Conservation (phyloP, 1,140 invertebrate genomes). For the Meteorus sp. region DNA sequence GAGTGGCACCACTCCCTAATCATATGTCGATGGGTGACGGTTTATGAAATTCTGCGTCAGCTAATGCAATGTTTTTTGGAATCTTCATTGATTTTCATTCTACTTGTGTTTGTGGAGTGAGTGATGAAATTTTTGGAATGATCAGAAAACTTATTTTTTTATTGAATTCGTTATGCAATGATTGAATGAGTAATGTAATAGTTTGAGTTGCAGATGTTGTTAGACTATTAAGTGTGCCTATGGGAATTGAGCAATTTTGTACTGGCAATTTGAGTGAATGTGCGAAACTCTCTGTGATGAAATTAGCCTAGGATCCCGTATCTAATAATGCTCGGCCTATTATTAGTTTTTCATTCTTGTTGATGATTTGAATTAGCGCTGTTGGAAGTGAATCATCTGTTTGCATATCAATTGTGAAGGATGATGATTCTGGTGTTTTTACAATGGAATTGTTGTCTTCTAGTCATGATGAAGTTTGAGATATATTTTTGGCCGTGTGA, state of each 20-base stretch:
- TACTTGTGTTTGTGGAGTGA: slow-evolving; percentile 9
- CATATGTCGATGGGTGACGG: slow-evolving; percentile 41
- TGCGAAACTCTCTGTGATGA: background rate
- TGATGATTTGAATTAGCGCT: no score
- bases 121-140: slow-evolving; percentile 21
- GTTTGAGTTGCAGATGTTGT: background rate
- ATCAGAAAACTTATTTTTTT: slow-evolving; percentile 2
- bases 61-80: slow-evolving; percentile 29
- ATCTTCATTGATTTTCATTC: slow-evolving; percentile 6
- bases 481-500: background rate
- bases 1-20: slow-evolving; percentile 41
- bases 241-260: background rate
- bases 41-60: slow-evolving; percentile 43
- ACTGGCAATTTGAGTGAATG: background rate
- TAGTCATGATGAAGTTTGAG: background rate
- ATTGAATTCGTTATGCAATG: background rate
- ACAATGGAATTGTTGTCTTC: background rate
- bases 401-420: background rate
- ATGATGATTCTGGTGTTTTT: background rate
- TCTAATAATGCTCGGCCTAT: no score
- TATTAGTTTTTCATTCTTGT: no score
- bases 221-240: background rate
- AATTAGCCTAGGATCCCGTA: slow-evolving; percentile 1
- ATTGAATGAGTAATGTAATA: background rate
- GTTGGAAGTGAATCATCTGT: background rate